A percentile compares a stretch with the other conserved stretches of the same genome.
These are phyloP conservation scores for Emydura subglobosa DNA, from an alignment of 2,113 vertebrate genomes.

Conservation along the genomic window DNA sequence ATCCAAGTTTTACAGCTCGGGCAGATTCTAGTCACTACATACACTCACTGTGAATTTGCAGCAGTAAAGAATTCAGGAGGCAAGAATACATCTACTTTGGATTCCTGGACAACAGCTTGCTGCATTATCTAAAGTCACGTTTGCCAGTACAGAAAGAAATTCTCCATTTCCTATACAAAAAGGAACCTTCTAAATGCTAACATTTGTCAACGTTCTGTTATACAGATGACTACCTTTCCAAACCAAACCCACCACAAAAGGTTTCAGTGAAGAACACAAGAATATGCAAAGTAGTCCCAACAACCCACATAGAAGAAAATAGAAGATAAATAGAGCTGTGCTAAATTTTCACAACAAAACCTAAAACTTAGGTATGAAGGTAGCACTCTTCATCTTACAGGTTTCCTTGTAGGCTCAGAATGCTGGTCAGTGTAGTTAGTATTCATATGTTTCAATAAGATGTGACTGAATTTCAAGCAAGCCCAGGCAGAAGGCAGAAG, in stretches of 20 bases:
- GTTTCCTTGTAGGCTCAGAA: fast-evolving
- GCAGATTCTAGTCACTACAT: not conserved
- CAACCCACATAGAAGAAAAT: not conserved
- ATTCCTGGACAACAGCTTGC: not conserved
- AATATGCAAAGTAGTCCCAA: not conserved
- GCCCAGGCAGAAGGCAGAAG: fast-evolving
- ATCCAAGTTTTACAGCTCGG: constrained; percentile 8
- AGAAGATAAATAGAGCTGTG: not conserved
- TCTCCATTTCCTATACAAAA: not conserved
- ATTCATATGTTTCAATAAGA: fast-evolving
- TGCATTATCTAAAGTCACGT: not conserved
- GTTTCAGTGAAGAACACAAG: not conserved
- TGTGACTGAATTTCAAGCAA: not conserved
- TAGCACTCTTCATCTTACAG: not conserved
- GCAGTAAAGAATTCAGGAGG: not conserved
- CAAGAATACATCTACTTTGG: not conserved
- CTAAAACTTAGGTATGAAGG: constrained; percentile 15
- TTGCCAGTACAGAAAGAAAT: not conserved
- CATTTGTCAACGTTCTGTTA: not conserved
- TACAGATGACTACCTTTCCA: not conserved
- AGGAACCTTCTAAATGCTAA: not conserved
- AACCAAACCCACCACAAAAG: not conserved
- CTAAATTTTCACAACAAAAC: not conserved
- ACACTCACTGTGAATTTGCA: constrained; percentile 51
- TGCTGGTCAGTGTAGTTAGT: not conserved